phyloP scores from a whole-genome alignment of 2,113 vertebrate genomes.

The Platysternon megacephalum region DNA sequence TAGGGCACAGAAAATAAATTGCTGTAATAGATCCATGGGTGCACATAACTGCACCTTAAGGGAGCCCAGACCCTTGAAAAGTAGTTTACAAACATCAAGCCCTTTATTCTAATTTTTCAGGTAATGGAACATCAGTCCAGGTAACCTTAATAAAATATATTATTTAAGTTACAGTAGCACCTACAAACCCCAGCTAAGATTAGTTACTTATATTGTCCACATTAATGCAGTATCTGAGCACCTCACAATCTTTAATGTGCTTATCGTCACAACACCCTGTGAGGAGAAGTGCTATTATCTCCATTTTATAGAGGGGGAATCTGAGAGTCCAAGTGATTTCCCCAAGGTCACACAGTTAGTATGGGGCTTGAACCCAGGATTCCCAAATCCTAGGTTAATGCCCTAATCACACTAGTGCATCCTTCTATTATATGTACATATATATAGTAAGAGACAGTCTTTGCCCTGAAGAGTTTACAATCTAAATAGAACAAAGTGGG shows the following conservation, averaged over 20 bases:
- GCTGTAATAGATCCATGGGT: neutral
- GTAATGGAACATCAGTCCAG: neutral
- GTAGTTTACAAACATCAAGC: neutral
- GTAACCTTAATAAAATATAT: neutral
- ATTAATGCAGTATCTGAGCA: neutral
- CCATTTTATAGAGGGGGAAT: no score
- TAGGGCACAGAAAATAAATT: neutral
- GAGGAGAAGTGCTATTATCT: no score
- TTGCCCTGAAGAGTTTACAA: neutral
- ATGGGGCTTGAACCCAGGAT: no score
- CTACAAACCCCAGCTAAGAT: neutral
- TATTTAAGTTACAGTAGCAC: neutral
- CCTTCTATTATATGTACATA: no score
- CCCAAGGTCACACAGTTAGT: no score
- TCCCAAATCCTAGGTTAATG: no score
- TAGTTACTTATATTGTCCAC: neutral
- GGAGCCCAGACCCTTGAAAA: neutral
- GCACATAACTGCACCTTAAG: neutral
- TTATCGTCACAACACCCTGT: neutral
- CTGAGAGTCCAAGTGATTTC: no score
- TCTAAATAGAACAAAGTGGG: neutral
- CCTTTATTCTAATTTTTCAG: neutral
- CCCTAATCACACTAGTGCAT: no score
- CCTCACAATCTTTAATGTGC: accelerated
- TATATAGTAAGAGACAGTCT: neutral